A percentile compares a stretch with the other conserved stretches of the same genome.
phyloP scores from a whole-genome alignment of 2,888 invertebrate species.

The Himalopsyche anomala region DNA sequence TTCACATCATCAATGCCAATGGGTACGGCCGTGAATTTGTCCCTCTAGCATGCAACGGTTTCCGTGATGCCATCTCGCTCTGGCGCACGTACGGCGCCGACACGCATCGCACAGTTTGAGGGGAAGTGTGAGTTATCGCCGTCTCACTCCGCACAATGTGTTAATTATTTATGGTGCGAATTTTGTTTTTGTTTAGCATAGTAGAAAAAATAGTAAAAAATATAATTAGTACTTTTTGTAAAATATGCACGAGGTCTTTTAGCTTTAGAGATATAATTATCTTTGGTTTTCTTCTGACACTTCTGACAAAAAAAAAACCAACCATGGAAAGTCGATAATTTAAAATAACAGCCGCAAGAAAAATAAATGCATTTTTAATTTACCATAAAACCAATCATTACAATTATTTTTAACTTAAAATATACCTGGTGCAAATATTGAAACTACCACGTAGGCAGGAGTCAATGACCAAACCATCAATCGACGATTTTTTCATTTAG shows the following conservation, averaged over 20 bases:
- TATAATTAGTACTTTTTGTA: not conserved
- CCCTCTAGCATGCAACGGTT: constrained; percentile 46
- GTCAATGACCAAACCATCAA: no score
- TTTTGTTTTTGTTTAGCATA: constrained; percentile 39
- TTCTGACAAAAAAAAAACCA: no score
- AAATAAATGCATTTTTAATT: no score
- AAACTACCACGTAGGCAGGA: no score
- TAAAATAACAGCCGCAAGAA: no score
- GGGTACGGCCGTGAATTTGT: constrained; percentile 27
- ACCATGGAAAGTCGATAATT: no score
- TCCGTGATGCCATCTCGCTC: constrained; percentile 48
- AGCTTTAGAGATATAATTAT: not conserved
- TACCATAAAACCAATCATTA: no score
- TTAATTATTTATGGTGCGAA: constrained; percentile 44
- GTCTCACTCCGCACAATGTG: constrained; percentile 27
- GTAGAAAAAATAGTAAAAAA: not conserved
- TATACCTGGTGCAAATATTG: no score
- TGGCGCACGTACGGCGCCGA: not conserved
- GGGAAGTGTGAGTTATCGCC: not conserved
- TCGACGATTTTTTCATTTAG: no score
- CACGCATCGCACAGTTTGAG: constrained; percentile 17
- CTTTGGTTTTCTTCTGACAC: not conserved
- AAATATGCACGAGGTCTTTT: not conserved
- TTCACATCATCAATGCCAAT: constrained; percentile 35
- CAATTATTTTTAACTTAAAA: no score